phyloP scores from a whole-genome alignment of 2,888 invertebrate genomes.

The Morinoia aosen region DNA sequence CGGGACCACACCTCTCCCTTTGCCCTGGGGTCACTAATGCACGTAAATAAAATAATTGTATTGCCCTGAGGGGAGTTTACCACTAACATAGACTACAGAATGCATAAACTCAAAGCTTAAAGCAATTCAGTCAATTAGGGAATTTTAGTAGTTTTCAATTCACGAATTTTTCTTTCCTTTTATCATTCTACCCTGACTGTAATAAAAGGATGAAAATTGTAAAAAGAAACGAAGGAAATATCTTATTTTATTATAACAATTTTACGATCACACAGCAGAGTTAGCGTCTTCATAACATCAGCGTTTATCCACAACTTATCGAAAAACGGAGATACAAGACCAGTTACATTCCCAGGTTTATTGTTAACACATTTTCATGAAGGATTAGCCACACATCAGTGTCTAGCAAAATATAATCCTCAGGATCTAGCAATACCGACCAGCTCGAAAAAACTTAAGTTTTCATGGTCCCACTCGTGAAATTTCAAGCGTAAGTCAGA shows the following conservation, averaged over 20 bases:
- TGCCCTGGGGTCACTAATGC: no score
- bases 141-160: background rate
- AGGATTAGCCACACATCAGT: background rate
- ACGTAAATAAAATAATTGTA: no score
- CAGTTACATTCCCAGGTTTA: background rate
- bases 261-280: no score
- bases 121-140: background rate
- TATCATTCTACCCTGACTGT: background rate
- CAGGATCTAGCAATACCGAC: background rate
- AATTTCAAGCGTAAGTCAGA: background rate
- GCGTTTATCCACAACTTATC: no score
- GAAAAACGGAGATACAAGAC: background rate
- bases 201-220: background rate
- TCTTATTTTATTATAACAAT: background rate
- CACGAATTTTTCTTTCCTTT: background rate
- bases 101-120: no score
- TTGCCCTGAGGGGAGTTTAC: no score
- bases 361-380: background rate
- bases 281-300: no score
- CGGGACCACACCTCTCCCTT: no score
- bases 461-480: background rate
- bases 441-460: background rate
- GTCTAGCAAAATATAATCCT: background rate
- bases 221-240: background rate
- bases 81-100: no score